Evolutionary conservation across 2,797 vertebrate species (phyloP).

Genomic region (Mormyrus proboscirostris): DNA sequence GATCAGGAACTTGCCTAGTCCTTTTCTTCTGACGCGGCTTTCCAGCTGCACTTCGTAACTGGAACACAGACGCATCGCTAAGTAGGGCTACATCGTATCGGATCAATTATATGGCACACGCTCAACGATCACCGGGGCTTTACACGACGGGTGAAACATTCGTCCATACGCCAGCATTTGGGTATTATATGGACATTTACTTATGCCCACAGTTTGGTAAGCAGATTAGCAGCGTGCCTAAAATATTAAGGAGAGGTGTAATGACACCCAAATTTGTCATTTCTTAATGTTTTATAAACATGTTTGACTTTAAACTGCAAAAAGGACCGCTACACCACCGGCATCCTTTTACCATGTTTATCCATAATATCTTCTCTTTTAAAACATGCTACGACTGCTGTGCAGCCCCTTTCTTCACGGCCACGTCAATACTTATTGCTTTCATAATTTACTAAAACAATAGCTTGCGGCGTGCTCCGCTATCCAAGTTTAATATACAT

Average conservation of each 20-base stretch:
- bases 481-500: neutral
- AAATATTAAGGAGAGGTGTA: neutral
- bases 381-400: neutral
- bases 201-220: neutral
- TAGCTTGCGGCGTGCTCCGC: neutral
- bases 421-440: neutral
- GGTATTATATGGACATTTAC: neutral
- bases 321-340: neutral
- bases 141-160: neutral
- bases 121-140: neutral
- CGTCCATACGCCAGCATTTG: neutral
- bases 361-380: neutral
- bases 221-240: neutral
- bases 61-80: neutral
- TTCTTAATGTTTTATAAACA: neutral
- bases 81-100: neutral
- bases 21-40: slow-evolving; percentile 79
- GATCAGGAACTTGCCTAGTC: slow-evolving; percentile 86
- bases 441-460: neutral
- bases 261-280: neutral
- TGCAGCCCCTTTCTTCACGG: neutral
- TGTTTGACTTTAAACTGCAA: neutral
- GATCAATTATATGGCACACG: neutral
- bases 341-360: neutral
- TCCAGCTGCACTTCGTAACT: slow-evolving; percentile 92